Evolutionary conservation across 1,140 invertebrate genomes (phyloP), one percentile per base, ranked within the genome.

Genomic region (Coelopa frigida): DNA sequence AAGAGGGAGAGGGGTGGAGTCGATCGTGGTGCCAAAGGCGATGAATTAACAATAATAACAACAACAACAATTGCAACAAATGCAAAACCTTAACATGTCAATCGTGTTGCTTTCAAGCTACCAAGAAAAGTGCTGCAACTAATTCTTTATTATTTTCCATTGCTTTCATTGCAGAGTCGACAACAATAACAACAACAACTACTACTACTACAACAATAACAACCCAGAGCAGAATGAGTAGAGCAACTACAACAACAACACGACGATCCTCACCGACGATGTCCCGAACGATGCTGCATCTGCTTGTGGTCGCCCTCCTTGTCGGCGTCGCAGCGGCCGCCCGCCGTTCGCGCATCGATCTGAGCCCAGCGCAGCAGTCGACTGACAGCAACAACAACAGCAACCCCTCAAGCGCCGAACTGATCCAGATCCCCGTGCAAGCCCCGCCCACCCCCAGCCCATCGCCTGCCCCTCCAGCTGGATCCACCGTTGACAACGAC

Each of bases 321-420:
- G 17, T n/a, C 10, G 44, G 26, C 10, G 17, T n/a, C 10, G 44
- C 29, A 20, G 22, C 24, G 17, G 46, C 46, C 27, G 40, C 32
- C 33, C 42, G 46, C 42, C 29, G 46, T 36, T 48, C 40, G 33
- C 40, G 46, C 23, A 15, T 48, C 7, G 40, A 48, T 42, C 46
- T 20, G 17, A 21, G n/a, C 20, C 26, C 29, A 23, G 29, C 17
- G 23, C 40, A 18, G 23, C 46, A 24, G 31, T n/a, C n/a, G n/a
- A n/a, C n/a, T n/a, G n/a, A n/a, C 14, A 12, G 38, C 40, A 15
- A 20, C 45, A 41, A 24, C 14, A 39, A n/a, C 12, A 39, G 3
- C 37, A 39, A 10, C 31, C 31, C 14, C 33, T n/a, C n/a, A n/a
- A n/a, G n/a, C n/a, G 11, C 43, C 33, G 38, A 20, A 22, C 24